Conservation (phyloP, 2,113 vertebrate species). For the Benthochromis sp. region DNA sequence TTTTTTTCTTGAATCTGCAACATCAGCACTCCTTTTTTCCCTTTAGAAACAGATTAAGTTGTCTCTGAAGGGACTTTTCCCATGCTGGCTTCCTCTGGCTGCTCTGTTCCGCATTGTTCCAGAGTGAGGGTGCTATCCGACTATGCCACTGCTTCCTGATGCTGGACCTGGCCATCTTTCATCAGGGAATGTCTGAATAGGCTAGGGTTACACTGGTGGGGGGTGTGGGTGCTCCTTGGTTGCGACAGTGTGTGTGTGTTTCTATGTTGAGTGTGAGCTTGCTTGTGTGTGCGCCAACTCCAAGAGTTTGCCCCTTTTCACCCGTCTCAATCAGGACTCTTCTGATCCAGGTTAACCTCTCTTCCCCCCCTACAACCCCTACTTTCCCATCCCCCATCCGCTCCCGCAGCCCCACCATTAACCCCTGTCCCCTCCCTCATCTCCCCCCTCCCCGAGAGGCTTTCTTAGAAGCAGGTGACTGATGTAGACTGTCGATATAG, state of each 20-base stretch:
- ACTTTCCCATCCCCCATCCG: conserved; percentile 35
- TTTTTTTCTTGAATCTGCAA: neutral
- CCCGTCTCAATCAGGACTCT: conserved; percentile 66
- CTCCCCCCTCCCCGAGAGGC: conserved; percentile 35
- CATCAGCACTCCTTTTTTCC: neutral
- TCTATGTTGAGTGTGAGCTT: neutral
- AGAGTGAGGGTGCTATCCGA: conserved; percentile 19
- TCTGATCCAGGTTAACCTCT: conserved; percentile 71
- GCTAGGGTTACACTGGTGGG: conserved; percentile 45
- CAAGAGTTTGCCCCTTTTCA: conserved; percentile 31
- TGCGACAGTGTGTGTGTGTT: neutral
- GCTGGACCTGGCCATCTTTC: conserved; percentile 43
- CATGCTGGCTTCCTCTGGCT: conserved; percentile 1
- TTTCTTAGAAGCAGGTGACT: conserved; percentile 74
- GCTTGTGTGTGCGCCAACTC: conserved; percentile 4
- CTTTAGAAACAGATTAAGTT: neutral
- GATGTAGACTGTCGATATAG: conserved; percentile 61
- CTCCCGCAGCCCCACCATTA: neutral
- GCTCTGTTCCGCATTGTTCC: conserved; percentile 40
- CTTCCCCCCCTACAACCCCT: conserved; percentile 25
- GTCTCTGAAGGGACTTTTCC: conserved; percentile 9
- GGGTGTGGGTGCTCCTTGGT: neutral
- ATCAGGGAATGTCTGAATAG: conserved; percentile 48
- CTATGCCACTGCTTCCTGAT: conserved; percentile 41
- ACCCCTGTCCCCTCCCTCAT: conserved; percentile 12